A percentile compares a stretch with the other conserved stretches of the same genome.
phyloP scores from a whole-genome alignment of 2,113 vertebrate species.

The Emberiza fucata region DNA sequence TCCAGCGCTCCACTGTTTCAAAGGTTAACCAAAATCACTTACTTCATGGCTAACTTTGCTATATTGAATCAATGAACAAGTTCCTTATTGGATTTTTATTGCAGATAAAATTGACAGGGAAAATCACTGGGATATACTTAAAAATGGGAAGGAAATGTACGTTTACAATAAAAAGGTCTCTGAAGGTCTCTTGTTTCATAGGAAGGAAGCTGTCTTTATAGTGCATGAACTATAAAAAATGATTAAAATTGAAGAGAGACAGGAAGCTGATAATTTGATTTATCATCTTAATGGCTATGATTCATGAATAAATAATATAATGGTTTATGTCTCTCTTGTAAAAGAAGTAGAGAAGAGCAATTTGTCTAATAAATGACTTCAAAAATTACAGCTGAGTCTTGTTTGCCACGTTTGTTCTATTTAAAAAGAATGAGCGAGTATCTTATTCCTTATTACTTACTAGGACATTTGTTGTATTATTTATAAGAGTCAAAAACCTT shows the following conservation, averaged over 20 bases:
- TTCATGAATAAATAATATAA: conserved; percentile 82
- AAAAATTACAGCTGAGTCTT: conserved; percentile 58
- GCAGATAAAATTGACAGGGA: conserved; percentile 62
- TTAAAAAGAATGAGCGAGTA: conserved; percentile 64
- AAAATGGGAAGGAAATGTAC: conserved; percentile 71
- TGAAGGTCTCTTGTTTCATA: conserved; percentile 73
- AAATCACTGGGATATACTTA: conserved; percentile 58
- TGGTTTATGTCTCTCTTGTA: conserved; percentile 73
- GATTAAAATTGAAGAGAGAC: conserved; percentile 71
- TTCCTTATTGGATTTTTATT: conserved; percentile 65
- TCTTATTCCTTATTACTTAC: conserved; percentile 71
- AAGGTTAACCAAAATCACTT: conserved; percentile 55
- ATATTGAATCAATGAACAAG: conserved; percentile 54
- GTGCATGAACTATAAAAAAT: conserved; percentile 80
- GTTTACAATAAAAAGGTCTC: conserved; percentile 69
- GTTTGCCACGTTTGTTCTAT: conserved; percentile 69
- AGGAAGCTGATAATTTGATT: conserved; percentile 82
- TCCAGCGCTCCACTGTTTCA: not conserved
- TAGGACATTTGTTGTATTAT: conserved; percentile 69
- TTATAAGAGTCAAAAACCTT: conserved; percentile 72
- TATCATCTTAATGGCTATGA: conserved; percentile 79
- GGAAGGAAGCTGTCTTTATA: conserved; percentile 83
- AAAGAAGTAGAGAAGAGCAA: conserved; percentile 62
- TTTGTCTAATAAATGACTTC: conserved; percentile 67
- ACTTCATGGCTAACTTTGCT: conserved; percentile 49